Base-by-base conservation (phyloP, 64 coral and sea anemone species). In the Pocillopora damicornis region DNA sequence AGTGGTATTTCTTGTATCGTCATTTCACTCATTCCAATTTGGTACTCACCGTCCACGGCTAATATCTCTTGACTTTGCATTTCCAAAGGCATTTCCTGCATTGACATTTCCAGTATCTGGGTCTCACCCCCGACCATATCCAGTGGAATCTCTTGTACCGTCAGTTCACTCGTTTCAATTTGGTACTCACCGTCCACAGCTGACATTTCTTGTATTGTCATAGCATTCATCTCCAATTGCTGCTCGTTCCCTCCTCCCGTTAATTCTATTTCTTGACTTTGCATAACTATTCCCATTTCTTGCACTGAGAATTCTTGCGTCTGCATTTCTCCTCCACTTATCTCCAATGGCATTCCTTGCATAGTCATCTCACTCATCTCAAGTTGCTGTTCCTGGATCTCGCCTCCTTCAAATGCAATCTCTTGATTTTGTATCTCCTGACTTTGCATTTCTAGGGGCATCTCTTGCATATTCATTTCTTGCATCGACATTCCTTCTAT, bases 281-380 rank as follows among this genome's bases (percentile, higher is more conserved):
- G 74, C 22, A 75, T 58, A 16, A 75, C 85, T 1, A 87, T 5
- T 5, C 69, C 69, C 25, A 15, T 75, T 62, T 75, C 68, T 58
- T 87, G 67, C 16, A 38, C 25, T 2, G 14, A 6, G 26, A 18
- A 38, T 37, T 80, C 87, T 36, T 89, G 60, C 14, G 60, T 69
- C 11, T 56, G 63, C 37, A 89, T 80, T 74, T 81, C 76, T 30
- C 57, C 36, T 60, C 75, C 26, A 42, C 18, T 72, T 23, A 79
- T 79, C 38, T 89, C 88, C 0, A 81, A n/a, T 0, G 77, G 17
- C 76, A 79, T 78, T 58, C 79, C 87, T 79, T 35, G 15, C 6
- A 69, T 68, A 17, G 35, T 5, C 61, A 89, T 74, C 37, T 73
- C 77, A 86, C 37, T 67, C 37, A 71, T 69, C 25, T 60, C 18